phyloP scores from a whole-genome alignment of 1,140 invertebrate genomes.

The Anastrepha ludens region DNA sequence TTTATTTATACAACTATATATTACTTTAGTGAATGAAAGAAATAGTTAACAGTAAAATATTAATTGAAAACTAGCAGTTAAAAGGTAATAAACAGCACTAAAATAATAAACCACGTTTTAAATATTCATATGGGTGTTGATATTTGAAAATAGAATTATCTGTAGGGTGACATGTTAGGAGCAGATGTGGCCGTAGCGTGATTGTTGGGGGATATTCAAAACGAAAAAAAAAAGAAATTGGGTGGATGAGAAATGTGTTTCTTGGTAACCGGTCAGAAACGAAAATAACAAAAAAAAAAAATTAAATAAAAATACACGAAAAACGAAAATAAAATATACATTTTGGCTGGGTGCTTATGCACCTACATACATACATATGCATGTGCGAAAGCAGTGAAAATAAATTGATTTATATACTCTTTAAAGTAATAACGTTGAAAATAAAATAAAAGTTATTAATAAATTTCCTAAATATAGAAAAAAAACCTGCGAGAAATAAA shows the following conservation, averaged over 20 bases:
- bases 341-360: background rate
- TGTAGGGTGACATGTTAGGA: conserved; percentile 2
- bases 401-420: background rate
- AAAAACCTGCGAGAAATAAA: no score
- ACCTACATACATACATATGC: background rate
- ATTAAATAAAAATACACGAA: background rate
- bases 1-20: background rate
- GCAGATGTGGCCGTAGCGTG: background rate
- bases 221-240: background rate
- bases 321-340: background rate
- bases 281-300: background rate
- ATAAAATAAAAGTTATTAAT: background rate
- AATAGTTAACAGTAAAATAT: conserved; percentile 13
- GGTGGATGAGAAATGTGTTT: background rate
- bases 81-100: conserved; percentile 24
- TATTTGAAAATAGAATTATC: conserved; percentile 7
- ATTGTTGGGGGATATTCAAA: background rate
- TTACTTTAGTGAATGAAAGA: background rate
- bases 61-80: conserved; percentile 20
- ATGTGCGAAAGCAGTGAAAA: background rate
- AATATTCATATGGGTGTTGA: background rate
- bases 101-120: background rate
- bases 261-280: background rate
- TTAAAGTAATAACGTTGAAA: background rate
- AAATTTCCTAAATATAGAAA: no score